These are phyloP conservation scores for Baccha elongata DNA, from an alignment of 2,888 invertebrate species.

Conservation along the genomic window DNA sequence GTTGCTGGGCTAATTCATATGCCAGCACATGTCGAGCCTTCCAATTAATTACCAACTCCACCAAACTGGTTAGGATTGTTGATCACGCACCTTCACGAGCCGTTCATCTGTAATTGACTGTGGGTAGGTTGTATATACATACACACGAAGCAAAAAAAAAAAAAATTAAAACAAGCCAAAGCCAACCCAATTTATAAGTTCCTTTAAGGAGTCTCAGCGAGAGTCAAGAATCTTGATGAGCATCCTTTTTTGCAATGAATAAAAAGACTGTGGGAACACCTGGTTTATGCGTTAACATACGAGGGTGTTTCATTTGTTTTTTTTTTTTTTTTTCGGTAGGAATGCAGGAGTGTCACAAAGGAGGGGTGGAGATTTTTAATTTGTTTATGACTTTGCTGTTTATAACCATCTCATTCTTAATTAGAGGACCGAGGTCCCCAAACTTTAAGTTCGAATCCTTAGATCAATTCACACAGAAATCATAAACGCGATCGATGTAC, in stretches of 20 bases:
- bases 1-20: slow-evolving; percentile 70
- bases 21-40: slow-evolving; percentile 66
- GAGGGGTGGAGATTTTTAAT: background rate
- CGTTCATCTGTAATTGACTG: slow-evolving; percentile 52
- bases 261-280: background rate
- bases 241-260: background rate
- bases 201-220: slow-evolving; percentile 11
- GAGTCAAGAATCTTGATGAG: slow-evolving; percentile 24
- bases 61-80: slow-evolving; percentile 55
- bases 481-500: too few species aligned
- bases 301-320: background rate
- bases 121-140: too few species aligned
- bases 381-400: too few species aligned
- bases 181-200: slow-evolving; percentile 54
- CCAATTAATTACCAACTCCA: slow-evolving; percentile 68
- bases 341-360: background rate
- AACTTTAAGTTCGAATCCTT: too few species aligned
- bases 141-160: background rate
- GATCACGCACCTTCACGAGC: slow-evolving; percentile 54
- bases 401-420: too few species aligned
- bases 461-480: too few species aligned
- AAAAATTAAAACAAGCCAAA: slow-evolving; percentile 12
- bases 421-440: too few species aligned
- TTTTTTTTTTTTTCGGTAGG: background rate
- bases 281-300: slow-evolving; percentile 8